Percentiles rank a stretch among this genome's conserved stretches.
These are phyloP conservation scores for Cotesia typhae DNA, from an alignment of 1,140 invertebrate genomes.

Conservation along the genomic window DNA sequence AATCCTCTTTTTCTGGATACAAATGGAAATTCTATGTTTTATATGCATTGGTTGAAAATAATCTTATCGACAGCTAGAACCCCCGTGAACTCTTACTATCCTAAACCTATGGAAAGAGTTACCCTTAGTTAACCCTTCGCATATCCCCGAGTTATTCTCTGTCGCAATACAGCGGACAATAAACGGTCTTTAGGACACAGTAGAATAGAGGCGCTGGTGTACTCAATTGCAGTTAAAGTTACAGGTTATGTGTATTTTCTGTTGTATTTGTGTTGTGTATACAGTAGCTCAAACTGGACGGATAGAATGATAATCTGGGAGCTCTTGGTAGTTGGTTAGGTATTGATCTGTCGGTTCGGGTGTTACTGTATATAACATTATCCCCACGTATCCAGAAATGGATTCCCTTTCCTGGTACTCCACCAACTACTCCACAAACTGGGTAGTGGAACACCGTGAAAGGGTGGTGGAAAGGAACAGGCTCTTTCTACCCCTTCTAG, in stretches of 20 bases:
- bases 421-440: conserved; percentile 37
- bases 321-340: conserved; percentile 58
- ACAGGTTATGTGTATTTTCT: background rate
- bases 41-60: too few species aligned
- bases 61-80: too few species aligned
- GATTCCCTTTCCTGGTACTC: too few species aligned
- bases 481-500: too few species aligned
- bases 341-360: conserved; percentile 61
- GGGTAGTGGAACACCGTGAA: conserved; percentile 39
- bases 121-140: too few species aligned
- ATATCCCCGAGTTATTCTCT: too few species aligned
- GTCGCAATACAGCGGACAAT: background rate
- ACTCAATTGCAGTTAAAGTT: too few species aligned
- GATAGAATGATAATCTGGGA: conserved; percentile 59
- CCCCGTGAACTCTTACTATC: too few species aligned
- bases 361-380: conserved; percentile 48
- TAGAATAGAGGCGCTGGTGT: background rate
- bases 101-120: too few species aligned
- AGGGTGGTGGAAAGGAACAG: too few species aligned
- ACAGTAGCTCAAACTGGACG: conserved; percentile 53
- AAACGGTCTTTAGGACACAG: background rate
- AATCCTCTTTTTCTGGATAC: too few species aligned
- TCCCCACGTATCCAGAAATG: conserved; percentile 30
- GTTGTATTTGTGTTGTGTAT: conserved; percentile 32
- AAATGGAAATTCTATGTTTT: too few species aligned